Evolutionary conservation across 2,113 vertebrate genomes (phyloP).

Genomic region (Entosphenus tridentatus): DNA sequence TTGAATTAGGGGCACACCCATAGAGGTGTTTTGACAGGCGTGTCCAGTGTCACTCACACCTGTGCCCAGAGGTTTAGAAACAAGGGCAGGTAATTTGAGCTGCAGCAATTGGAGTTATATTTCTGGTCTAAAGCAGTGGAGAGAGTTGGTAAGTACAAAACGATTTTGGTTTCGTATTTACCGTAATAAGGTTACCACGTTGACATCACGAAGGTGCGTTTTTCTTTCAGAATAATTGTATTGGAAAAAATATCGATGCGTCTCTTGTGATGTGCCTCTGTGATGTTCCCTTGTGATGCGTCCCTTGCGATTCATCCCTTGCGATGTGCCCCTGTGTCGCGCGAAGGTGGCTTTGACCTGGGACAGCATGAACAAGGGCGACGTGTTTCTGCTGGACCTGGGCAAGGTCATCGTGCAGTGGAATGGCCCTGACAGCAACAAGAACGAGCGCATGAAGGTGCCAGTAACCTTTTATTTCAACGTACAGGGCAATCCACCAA

Average conservation of each 20-base stretch:
- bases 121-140: too few relatives aligned
- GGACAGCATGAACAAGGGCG: conserved; percentile 50
- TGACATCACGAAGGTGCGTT: neutral
- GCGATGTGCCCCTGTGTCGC: neutral
- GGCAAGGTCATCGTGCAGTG: conserved; percentile 58
- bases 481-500: too few relatives aligned
- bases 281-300: neutral
- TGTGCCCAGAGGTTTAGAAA: too few relatives aligned
- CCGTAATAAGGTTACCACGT: too few relatives aligned
- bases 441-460: conserved; percentile 43
- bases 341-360: conserved; percentile 52
- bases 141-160: fast-evolving
- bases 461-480: too few relatives aligned
- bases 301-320: neutral
- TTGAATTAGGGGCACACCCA: too few relatives aligned
- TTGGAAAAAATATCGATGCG: neutral
- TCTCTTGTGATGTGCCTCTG: neutral
- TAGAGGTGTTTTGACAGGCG: too few relatives aligned
- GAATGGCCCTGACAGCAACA: conserved; percentile 48
- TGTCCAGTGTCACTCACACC: too few relatives aligned
- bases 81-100: too few relatives aligned
- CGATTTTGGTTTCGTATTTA: neutral
- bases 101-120: too few relatives aligned
- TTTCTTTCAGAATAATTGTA: neutral
- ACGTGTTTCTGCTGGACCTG: conserved; percentile 50